Evolutionary conservation across 2,797 vertebrate species (phyloP), one percentile per base, ranked within the genome.

Genomic region (Melanotaenia pygmaea): DNA sequence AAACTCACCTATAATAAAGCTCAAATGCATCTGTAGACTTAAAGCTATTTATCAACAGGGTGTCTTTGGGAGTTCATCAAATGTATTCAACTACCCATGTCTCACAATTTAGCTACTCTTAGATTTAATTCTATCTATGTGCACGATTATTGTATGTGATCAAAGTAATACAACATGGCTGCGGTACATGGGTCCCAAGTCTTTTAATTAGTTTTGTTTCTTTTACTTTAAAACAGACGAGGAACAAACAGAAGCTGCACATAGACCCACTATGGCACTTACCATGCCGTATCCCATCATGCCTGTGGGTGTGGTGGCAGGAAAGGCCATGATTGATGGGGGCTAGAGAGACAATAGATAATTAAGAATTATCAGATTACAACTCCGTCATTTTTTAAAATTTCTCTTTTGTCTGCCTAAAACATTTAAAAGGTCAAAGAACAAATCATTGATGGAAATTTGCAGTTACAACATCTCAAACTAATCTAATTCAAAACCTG

Each of bases 211-310:
- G 32, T 18, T 45, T 56, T 67, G 38, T 2, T 37, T 20, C 10
- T 58, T 13, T 3, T 1, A 13, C 11, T 35, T 9, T 11, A 43
- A 70, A 64, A 35, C n/a, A 57, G 10, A 67, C 10, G 1, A 59
- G 9, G 3, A 37, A 13, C 9, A n/a, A 63, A 26, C 12, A 14
- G 32, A 40, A 61, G 38, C 18, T 43, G 24, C 2, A 18, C 50
- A 20, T n/a, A 50, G n/a, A 38, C 18, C 72, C 1, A 60, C 8
- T 5, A 4, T 30, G 4, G 59, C 69, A 92, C 94, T 91, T 53
- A 99, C 98, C 95, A 99, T 96, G 89, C 96, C 94, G 6, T 98
- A 99, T 92, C 96, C 96, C 95, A 99, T 96, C 96, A 99, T 97
- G 91, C 97, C 96, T 20, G 98, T 99, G 35, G 98, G 98, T 16